Conservation (phyloP, 1,140 invertebrate species). For the Aphidius ervi region DNA sequence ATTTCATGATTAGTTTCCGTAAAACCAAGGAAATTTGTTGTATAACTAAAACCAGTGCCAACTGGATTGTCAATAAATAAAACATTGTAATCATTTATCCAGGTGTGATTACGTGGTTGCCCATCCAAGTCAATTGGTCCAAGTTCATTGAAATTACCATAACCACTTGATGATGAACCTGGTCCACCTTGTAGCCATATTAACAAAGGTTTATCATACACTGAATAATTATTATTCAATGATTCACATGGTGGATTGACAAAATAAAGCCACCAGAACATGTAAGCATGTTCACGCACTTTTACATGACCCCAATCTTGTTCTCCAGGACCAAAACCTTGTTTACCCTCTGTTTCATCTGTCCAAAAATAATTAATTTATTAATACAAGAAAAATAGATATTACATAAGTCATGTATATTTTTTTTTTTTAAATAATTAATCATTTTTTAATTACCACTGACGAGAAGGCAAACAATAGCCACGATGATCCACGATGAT, state of each 20-base stretch:
- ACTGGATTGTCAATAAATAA: conserved; percentile 87
- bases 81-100: conserved; percentile 76
- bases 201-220: conserved; percentile 64
- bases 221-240: conserved; percentile 19
- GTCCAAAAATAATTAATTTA: not conserved
- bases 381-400: not conserved
- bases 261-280: conserved; percentile 82
- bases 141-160: conserved; percentile 74
- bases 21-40: conserved; percentile 56
- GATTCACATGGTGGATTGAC: not conserved
- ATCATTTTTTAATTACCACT: no score
- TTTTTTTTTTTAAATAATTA: no score
- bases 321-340: conserved; percentile 56
- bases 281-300: conserved; percentile 67
- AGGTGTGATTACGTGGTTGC: conserved; percentile 64
- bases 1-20: conserved; percentile 68
- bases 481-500: no score
- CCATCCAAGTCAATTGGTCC: conserved; percentile 67
- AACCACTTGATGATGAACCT: conserved; percentile 70
- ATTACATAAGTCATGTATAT: no score
- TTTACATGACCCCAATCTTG: conserved; percentile 67
- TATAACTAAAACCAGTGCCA: conserved; percentile 81
- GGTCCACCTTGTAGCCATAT: conserved; percentile 79
- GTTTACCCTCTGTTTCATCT: conserved; percentile 23
- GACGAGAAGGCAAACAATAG: no score